Conservation (phyloP, 2,888 invertebrate genomes). For the Drosophila buzzatii region DNA sequence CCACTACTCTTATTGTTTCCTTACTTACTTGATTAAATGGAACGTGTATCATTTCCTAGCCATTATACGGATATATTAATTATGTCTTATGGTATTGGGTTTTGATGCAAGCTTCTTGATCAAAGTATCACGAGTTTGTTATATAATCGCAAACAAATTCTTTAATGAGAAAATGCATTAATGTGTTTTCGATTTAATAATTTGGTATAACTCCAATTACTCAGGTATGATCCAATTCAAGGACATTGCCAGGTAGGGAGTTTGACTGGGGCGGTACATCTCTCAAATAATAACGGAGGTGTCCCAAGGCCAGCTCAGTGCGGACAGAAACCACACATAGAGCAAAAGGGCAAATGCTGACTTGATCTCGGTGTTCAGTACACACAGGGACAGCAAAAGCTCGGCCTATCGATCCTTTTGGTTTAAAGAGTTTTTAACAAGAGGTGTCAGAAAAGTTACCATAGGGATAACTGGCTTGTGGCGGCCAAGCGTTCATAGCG, state of each 20-base stretch:
- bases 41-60: slow-evolving; percentile 6
- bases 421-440: slow-evolving; percentile 2
- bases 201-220: slow-evolving; percentile 3
- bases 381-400: slow-evolving; percentile 4
- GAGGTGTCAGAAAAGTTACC: slow-evolving; percentile 2
- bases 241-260: slow-evolving; percentile 4
- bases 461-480: slow-evolving; percentile 5
- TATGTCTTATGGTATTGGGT: slow-evolving; percentile 4
- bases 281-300: slow-evolving; percentile 2
- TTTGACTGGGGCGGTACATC: slow-evolving; percentile 1
- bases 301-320: slow-evolving; percentile 5
- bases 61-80: slow-evolving; percentile 3
- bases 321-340: slow-evolving; percentile 5
- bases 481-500: slow-evolving; percentile 5
- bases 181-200: slow-evolving; percentile 1
- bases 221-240: slow-evolving; percentile 6
- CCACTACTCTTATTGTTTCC: slow-evolving; percentile 4
- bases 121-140: slow-evolving; percentile 5
- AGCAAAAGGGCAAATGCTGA: slow-evolving; percentile 5
- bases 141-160: slow-evolving; percentile 2
- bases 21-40: slow-evolving; percentile 5
- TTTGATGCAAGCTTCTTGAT: slow-evolving; percentile 7
- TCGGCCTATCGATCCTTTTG: slow-evolving; percentile 2
- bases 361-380: slow-evolving; percentile 5
- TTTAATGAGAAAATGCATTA: background rate